Evolutionary conservation across 2,888 invertebrate genomes (phyloP).

Genomic region (Xestia c-nigrum): DNA sequence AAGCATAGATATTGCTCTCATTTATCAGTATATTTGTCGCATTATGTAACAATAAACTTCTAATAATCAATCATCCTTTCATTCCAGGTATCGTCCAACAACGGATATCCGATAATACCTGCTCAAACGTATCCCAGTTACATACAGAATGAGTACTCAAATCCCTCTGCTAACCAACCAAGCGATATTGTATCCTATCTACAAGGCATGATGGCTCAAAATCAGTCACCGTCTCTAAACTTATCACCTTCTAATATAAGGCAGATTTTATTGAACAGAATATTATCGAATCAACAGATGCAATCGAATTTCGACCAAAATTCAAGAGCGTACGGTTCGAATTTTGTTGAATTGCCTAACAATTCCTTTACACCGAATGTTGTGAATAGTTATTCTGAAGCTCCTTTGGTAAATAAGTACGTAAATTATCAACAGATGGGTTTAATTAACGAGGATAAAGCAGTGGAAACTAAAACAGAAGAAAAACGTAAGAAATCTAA

Average conservation of each 20-base stretch:
- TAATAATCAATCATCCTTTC: conserved; percentile 49
- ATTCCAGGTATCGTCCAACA: conserved; percentile 78
- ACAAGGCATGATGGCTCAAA: conserved; percentile 64
- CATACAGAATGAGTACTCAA: conserved; percentile 59
- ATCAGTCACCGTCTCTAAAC: conserved; percentile 59
- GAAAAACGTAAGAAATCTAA: conserved; percentile 28
- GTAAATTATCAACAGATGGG: conserved; percentile 44
- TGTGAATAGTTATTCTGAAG: conserved; percentile 75
- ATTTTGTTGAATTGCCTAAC: conserved; percentile 62
- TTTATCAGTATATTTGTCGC: not conserved
- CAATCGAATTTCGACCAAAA: conserved; percentile 70
- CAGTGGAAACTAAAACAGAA: not conserved
- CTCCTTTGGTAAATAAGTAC: conserved; percentile 71
- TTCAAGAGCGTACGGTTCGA: conserved; percentile 65
- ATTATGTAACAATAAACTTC: conserved; percentile 7
- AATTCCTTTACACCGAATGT: conserved; percentile 66
- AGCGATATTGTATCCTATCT: conserved; percentile 67
- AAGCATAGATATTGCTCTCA: not conserved
- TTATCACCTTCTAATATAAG: conserved; percentile 64
- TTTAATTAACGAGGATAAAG: conserved; percentile 18
- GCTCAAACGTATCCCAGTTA: conserved; percentile 65
- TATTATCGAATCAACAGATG: conserved; percentile 68
- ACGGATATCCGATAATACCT: conserved; percentile 63
- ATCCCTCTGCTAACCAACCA: conserved; percentile 55
- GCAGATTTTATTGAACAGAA: conserved; percentile 71